Evolutionary conservation across 2,113 vertebrate species (phyloP), one percentile per base, ranked within the genome.

Genomic region (Phocoena sinus): DNA sequence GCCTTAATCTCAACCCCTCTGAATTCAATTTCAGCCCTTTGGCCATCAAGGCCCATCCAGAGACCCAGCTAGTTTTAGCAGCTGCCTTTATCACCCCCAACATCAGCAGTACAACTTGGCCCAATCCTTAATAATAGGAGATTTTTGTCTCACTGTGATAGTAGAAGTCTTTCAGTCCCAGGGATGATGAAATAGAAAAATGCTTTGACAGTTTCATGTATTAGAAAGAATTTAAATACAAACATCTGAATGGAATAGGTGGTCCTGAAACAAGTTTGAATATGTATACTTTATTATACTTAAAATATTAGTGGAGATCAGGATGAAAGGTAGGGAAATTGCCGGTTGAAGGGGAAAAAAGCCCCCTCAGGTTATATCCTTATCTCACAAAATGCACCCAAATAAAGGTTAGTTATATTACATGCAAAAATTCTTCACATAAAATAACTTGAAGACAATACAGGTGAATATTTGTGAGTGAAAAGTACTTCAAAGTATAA

Each of bases 211-310:
- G 36, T 79, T 73, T 91, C 25, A 53, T 70, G 83, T 58, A 53
- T 31, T 93, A 68, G n/a, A 73, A 77, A 87, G 28, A 81, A 77
- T 71, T 96, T 93, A 97, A 97, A 95, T 89, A 28, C 17, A 63
- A 94, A 56, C n/a, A 38, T 83, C 23, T 87, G 25, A 80, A 77
- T 67, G 25, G 21, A 76, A 60, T 88, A 47, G 15, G 14, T 56
- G 13, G 13, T 8, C 67, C 47, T 92, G 67, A 82, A 73, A 82
- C 53, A 96, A 17, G 5, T 50, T 77, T 68, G 41, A 47, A 58
- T 73, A 73, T 89, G 25, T 36, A 28, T 47, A 47, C 10, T 18
- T 65, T n/a, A 93, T 70, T 33, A 63, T 63, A 95, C 23, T 85
- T 63, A 83, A 95, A 95, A 38, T 76, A 81, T 65, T 38, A 80